Evolutionary conservation across 1,140 invertebrate genomes (phyloP).

Genomic region (Leptopilina clavipes): DNA sequence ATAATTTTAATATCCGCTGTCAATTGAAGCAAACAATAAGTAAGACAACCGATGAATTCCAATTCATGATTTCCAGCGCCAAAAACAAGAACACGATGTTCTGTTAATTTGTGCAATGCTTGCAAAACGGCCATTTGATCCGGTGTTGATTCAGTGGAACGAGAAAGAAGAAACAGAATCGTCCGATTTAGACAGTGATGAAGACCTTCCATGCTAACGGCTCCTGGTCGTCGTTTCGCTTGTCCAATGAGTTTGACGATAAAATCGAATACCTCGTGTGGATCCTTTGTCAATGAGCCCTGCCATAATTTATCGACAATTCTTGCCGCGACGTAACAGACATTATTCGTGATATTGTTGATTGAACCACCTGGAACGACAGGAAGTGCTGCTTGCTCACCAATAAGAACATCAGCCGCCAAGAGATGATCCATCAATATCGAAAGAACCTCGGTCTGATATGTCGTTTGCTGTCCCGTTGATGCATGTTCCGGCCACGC

Average conservation of each 20-base stretch:
- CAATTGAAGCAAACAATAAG: conserved; percentile 95
- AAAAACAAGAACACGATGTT: conserved; percentile 87
- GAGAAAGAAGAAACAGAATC: conserved; percentile 93
- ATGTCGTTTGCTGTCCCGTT: conserved; percentile 87
- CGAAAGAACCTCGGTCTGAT: conserved; percentile 94
- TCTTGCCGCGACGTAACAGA: conserved; percentile 93
- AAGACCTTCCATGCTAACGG: conserved; percentile 86
- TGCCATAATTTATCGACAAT: conserved; percentile 99
- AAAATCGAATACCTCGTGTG: conserved; percentile 97
- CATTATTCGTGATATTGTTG: conserved; percentile 90
- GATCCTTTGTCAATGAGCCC: conserved; percentile 88
- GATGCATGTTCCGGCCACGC: conserved; percentile 88
- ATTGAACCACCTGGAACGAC: conserved; percentile 85
- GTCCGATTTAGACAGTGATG: conserved; percentile 96
- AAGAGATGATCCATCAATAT: conserved; percentile 95
- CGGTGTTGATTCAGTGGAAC: conserved; percentile 90
- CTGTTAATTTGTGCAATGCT: conserved; percentile 94
- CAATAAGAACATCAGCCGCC: conserved; percentile 91
- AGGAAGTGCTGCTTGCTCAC: conserved; percentile 87
- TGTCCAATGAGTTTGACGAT: conserved; percentile 93
- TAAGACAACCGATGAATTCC: conserved; percentile 96
- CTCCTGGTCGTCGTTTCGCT: conserved; percentile 86
- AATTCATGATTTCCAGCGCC: conserved; percentile 95
- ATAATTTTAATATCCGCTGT: conserved; percentile 93
- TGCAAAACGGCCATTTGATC: conserved; percentile 95